A percentile compares a stretch with the other conserved stretches of the same genome.
These are phyloP conservation scores for Pyrocephalus nanus DNA, from an alignment of 2,797 vertebrate genomes.

Conservation along the genomic window DNA sequence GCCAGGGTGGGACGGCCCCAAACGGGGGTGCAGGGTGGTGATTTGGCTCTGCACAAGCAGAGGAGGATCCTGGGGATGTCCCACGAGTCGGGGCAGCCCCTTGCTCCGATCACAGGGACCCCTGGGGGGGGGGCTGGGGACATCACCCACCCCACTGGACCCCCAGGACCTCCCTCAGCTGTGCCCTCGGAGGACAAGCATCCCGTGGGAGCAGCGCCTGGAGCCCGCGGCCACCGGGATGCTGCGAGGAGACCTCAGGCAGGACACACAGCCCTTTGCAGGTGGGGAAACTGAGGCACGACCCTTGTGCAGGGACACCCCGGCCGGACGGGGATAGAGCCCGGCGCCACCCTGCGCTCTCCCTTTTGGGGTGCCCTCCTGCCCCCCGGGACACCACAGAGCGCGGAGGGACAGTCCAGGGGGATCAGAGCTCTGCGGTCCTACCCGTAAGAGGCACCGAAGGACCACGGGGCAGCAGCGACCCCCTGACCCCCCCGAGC, in stretches of 20 bases:
- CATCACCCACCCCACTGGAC: background rate
- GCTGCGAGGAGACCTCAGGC: background rate
- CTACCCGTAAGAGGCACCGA: background rate
- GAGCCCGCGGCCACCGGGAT: background rate
- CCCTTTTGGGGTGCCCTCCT: background rate
- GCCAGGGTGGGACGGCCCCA: background rate
- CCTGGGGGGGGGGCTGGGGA: background rate
- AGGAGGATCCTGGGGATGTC: background rate
- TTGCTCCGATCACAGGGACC: background rate
- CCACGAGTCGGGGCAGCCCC: fast-evolving
- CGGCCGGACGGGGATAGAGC: background rate
- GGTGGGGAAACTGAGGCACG: background rate
- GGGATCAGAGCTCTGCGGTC: background rate
- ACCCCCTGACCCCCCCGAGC: background rate
- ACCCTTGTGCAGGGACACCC: background rate
- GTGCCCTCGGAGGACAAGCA: too few relatives aligned
- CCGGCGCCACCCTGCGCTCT: background rate
- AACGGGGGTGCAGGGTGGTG: background rate
- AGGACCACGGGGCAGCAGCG: background rate
- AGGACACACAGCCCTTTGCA: background rate
- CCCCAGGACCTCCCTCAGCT: background rate
- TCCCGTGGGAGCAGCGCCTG: background rate
- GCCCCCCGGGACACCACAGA: background rate
- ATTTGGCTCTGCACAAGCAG: background rate
- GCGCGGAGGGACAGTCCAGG: background rate